Base-by-base conservation (phyloP, 1,140 invertebrate species). In the Mylabris phalerata region DNA sequence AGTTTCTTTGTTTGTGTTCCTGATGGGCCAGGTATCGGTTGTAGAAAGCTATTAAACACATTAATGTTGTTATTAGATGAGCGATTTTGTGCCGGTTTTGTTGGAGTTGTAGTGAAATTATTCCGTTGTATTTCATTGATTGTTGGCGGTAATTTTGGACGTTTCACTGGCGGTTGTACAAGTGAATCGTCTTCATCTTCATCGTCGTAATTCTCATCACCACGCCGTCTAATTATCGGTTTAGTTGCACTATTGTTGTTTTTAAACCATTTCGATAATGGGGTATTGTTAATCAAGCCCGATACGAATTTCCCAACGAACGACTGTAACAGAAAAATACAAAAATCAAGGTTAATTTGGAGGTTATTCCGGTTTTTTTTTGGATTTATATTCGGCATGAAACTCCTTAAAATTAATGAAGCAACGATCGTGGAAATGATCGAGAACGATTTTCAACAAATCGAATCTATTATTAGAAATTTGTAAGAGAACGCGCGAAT, bases 281-380 rank as follows among this genome's bases (percentile, higher is more conserved):
- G 63, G 5, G 75, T 73, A 40, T 70, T 64, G 32, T 74, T 77
- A 44, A 80, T 64, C 19, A 79, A 67, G 26, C 73, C 73, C 9
- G 77, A 73, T 11, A 79, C 71, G 59, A 79, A 72, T 75, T 77
- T 78, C 57, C 74, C 73, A 46, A 79, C 76, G 67, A 80, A 77
- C 39, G 78, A 78, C 78, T 80, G 71, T 48, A 77, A 73, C 71
- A 59, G 63, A 64, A 59, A 55, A 63, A 57, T 50, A 13, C 24
- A 48, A 55, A 44, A 42, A 11, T 62, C 41, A 62, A 57, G 47
- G 50, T 59, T 50, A 49, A 24, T 27, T 38, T 19, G 19, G 19
- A 52, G 19, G 57, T 52, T 57, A 55, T 40, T 60, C 11, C 26
- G 7, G 11, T 3, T 47, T 45, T 47, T 55, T 39, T 40, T 19